Evolutionary conservation across 2,888 invertebrate species (phyloP), one percentile per base, ranked within the genome.

Genomic region (Scaptomyza parva): DNA sequence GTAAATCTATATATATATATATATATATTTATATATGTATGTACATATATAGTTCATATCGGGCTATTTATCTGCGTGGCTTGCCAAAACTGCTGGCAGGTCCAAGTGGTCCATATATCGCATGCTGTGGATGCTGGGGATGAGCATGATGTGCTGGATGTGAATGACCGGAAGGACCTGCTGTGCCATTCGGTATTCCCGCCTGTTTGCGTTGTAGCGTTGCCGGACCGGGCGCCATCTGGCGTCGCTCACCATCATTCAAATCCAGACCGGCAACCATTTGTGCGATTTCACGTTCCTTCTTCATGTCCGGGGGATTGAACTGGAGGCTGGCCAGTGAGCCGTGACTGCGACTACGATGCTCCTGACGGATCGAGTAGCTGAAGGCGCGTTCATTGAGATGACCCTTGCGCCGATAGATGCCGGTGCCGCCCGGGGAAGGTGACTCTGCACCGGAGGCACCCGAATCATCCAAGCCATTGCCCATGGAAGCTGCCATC

Each of bases 361-460:
- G 97, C 91, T 98, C 98, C 91, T 98, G 97, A 60, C 98, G 93
- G 89, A 98, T 98, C 80, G 97, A 97, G 92, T 98, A 97, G 59
- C 97, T 97, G 90, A 98, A 98, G 22, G 98, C 98, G 52, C 97
- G 93, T 91, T 98, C 98, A 92, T 98, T 98, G 75, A 98, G 92
- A 88, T 98, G 97, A 0, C 97, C 97, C 88, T 97, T 97, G 89
- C 97, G 96, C 83, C 96, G 93, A 90, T 97, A 97, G 70, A 97
- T 97, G n/a, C 96, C 96, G 0, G 96, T 95, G 51, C 97, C 94
- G 0, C 94, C 93, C 0, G 93, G 92, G 58, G 94, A 94, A 0
- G 93, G 92, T 53, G 94, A 94, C 52, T 92, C 92, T 14, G 93
- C 93, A 6, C 93, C 94, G 1, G 92, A 92, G 63, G 91, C 92